Evolutionary conservation across 2,888 invertebrate species (phyloP).

Genomic region (Alloplasta piceator): DNA sequence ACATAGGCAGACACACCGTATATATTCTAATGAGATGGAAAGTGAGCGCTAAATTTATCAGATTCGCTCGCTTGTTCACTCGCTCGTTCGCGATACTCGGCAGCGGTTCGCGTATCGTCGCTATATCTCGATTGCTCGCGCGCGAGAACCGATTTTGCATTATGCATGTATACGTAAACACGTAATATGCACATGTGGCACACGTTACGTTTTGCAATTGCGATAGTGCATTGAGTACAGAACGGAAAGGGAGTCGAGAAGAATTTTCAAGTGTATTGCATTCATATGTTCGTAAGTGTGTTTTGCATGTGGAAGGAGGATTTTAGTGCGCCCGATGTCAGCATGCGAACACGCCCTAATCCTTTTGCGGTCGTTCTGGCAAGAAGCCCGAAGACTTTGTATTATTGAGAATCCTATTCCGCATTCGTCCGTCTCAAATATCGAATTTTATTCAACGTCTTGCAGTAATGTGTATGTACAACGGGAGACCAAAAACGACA

Average conservation of each 20-base stretch:
- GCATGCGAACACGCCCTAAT: conserved; percentile 37
- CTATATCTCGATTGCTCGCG: conserved; percentile 26
- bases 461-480: conserved; percentile 15
- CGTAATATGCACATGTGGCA: conserved; percentile 54
- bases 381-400: conserved; percentile 5
- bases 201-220: conserved; percentile 64
- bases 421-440: background rate
- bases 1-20: conserved; percentile 14
- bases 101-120: conserved; percentile 35
- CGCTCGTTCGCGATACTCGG: conserved; percentile 38
- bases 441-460: background rate
- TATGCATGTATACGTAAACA: conserved; percentile 47
- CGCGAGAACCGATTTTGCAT: conserved; percentile 41
- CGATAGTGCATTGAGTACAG: conserved; percentile 45
- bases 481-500: conserved; percentile 28
- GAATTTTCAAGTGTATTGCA: conserved; percentile 13
- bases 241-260: conserved; percentile 44
- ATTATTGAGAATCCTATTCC: background rate
- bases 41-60: conserved; percentile 69
- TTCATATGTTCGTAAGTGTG: background rate
- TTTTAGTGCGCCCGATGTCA: conserved; percentile 46
- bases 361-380: conserved; percentile 41
- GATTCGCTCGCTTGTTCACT: conserved; percentile 30
- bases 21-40: conserved; percentile 70
- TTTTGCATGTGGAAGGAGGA: conserved; percentile 1